A percentile compares a stretch with the other conserved stretches of the same genome.
These are phyloP conservation scores for Mionectes macconnelli DNA, from an alignment of 2,113 vertebrate genomes.

Conservation along the genomic window DNA sequence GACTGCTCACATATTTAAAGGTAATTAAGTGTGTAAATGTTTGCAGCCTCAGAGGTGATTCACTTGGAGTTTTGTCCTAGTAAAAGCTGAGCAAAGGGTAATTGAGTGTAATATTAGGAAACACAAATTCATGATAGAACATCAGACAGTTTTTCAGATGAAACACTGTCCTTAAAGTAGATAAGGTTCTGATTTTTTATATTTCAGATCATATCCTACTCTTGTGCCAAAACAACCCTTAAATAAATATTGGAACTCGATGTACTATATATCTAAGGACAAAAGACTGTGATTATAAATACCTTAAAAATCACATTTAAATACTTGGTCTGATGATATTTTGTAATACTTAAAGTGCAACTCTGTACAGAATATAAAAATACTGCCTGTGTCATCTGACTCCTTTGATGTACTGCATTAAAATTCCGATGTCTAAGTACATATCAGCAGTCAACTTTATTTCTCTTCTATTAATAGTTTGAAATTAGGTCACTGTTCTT, in stretches of 20 bases:
- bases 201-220: not conserved
- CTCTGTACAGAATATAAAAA: slow-evolving; percentile 24
- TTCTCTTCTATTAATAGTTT: slow-evolving; percentile 58
- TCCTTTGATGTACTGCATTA: slow-evolving; percentile 54
- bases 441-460: slow-evolving; percentile 27
- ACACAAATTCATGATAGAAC: not conserved
- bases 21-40: not conserved
- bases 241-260: not conserved
- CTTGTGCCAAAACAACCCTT: not conserved
- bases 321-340: slow-evolving; percentile 7
- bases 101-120: not conserved
- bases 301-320: slow-evolving; percentile 2
- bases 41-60: not conserved
- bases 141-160: not conserved
- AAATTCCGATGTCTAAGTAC: slow-evolving; percentile 43
- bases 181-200: not conserved
- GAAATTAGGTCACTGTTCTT: slow-evolving; percentile 46
- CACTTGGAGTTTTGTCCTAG: not conserved
- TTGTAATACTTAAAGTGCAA: not conserved
- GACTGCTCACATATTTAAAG: not conserved
- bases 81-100: not conserved
- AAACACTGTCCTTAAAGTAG: not conserved
- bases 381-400: slow-evolving; percentile 28
- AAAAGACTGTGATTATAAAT: slow-evolving; percentile 9
- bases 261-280: not conserved